A percentile compares a stretch with the other conserved stretches of the same genome.
Conservation (phyloP, 2,113 vertebrate genomes). For the Scatophagus argus region DNA sequence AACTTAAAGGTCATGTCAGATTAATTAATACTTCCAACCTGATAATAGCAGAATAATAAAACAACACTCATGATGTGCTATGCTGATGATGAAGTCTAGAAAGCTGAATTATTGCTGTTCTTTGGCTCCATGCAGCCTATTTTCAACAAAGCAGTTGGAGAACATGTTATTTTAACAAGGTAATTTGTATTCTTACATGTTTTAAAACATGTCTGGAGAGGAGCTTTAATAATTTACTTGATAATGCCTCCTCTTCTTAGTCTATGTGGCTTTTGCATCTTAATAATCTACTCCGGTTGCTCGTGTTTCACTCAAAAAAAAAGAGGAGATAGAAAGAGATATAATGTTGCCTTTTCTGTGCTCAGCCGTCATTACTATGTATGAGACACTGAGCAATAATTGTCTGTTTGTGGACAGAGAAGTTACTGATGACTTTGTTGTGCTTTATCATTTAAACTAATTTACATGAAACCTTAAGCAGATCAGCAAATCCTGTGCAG, state of each 20-base stretch:
- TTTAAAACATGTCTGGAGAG: background rate
- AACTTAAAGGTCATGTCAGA: conserved; percentile 25
- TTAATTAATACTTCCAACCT: background rate
- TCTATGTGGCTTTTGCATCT: background rate
- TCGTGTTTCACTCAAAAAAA: background rate
- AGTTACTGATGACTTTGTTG: background rate
- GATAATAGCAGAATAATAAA: background rate
- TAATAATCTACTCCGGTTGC: too few relatives aligned
- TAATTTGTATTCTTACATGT: too few relatives aligned
- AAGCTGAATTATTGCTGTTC: background rate
- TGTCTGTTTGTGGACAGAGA: background rate
- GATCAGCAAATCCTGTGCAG: too few relatives aligned
- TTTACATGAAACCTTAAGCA: background rate
- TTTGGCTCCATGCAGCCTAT: background rate
- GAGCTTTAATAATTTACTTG: background rate
- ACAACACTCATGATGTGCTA: background rate
- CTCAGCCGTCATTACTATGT: background rate
- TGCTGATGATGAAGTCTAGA: background rate
- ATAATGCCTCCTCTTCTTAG: background rate
- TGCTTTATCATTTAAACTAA: background rate
- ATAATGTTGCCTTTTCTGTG: background rate
- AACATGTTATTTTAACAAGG: background rate
- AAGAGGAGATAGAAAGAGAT: too few relatives aligned
- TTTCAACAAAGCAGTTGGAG: too few relatives aligned
- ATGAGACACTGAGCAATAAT: background rate